These are phyloP conservation scores for Chymomyza caudatula DNA, from an alignment of 2,888 invertebrate genomes.

Conservation along the genomic window DNA sequence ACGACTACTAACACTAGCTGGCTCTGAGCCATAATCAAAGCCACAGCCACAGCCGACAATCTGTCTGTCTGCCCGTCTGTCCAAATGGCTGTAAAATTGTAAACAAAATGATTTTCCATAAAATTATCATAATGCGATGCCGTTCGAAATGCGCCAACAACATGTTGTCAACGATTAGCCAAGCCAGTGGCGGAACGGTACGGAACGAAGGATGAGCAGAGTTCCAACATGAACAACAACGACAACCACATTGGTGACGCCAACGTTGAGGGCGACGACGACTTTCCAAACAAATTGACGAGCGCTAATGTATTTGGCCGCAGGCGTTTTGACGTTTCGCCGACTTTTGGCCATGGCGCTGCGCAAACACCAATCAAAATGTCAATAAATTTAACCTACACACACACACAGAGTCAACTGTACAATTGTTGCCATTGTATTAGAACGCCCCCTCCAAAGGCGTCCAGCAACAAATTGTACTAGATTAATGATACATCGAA, in stretches of 20 bases:
- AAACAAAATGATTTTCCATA: conserved; percentile 74
- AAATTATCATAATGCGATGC: conserved; percentile 67
- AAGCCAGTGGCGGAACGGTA: not conserved
- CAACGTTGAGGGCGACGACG: conserved; percentile 3
- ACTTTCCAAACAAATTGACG: conserved; percentile 46
- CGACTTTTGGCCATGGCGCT: conserved; percentile 22
- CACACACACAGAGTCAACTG: conserved; percentile 15
- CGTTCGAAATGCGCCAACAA: conserved; percentile 68
- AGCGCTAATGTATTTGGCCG: conserved; percentile 46
- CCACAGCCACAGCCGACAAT: not conserved
- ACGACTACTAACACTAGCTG: not conserved
- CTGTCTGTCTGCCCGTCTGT: not conserved
- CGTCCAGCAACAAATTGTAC: not conserved
- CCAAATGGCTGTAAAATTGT: conserved; percentile 49
- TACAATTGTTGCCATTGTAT: conserved; percentile 50
- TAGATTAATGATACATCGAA: not conserved
- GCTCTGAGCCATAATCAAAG: not conserved
- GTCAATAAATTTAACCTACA: conserved; percentile 62
- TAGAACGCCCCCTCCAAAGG: conserved; percentile 8
- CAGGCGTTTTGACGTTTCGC: conserved; percentile 30
- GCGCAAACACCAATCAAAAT: conserved; percentile 61
- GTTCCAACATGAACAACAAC: no score
- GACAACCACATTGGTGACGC: conserved; percentile 8
- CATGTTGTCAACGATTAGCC: conserved; percentile 65
- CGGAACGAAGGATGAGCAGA: not conserved